Evolutionary conservation across 2,888 invertebrate genomes (phyloP), one percentile per base, ranked within the genome.

Genomic region (Autographa gamma): DNA sequence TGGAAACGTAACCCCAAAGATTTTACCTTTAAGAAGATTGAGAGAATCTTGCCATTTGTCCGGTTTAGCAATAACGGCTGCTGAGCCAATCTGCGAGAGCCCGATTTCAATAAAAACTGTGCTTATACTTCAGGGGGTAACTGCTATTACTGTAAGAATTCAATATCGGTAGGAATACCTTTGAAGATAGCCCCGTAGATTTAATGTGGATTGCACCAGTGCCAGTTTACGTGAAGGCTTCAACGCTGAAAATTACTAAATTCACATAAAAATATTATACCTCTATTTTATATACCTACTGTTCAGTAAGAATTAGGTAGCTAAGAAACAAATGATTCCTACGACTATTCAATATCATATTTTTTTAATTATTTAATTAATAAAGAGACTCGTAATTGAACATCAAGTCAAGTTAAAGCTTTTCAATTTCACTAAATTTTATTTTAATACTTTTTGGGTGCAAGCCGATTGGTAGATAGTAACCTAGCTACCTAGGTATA

Each of bases 61-160:
- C 54, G 25, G 11, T 56, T 25, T 25, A 56, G 54, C 54, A 56
- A 56, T 56, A 56, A 56, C 54, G 54, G 54, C 9, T 56, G 54
- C 19, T 25, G 54, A 19, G 18, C 54, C 54, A 56, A 56, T 25
- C 54, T 19, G 54, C 13, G 25, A 56, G 54, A 19, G 9, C 54
- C 54, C 54, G 54, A 56, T 19, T 56, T 56, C 54, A 56, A 56
- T 56, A 56, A 56, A 56, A 56, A 19, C 54, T 56, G 19, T 25
- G 19, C 54, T 56, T 56, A 56, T 25, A 56, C 54, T 19, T 56
- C 18, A 18, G 4, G 54, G 54, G 19, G 54, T 56, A 56, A 54
- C 54, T 54, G 54, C 54, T 18, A 54, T 54, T 25, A 56, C 54
- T 25, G 54, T 13, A 25, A 56, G 54, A 56, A 56, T 56, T 56